A percentile compares a stretch with the other conserved stretches of the same genome.
Evolutionary conservation across 2,888 invertebrate genomes (phyloP).

Genomic region (Tachina lurida): DNA sequence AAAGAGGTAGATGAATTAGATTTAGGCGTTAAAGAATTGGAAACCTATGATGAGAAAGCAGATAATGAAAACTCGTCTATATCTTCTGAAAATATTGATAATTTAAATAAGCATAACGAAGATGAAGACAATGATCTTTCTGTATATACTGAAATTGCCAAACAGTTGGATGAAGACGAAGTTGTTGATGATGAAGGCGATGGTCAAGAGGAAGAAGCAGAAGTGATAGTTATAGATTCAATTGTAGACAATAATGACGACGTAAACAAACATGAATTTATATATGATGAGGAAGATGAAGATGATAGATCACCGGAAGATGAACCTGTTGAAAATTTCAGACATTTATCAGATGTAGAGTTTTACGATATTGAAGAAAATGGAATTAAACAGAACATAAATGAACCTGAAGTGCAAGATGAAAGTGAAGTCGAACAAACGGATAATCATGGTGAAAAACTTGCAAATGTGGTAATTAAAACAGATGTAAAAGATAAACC

Average conservation of each 20-base stretch:
- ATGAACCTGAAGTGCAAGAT: background rate
- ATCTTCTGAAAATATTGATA: background rate
- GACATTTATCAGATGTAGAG: background rate
- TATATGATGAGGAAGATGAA: background rate
- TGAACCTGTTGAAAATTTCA: background rate
- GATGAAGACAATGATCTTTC: slow-evolving; percentile 15
- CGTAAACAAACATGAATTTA: background rate
- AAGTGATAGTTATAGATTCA: background rate
- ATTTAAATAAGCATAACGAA: background rate
- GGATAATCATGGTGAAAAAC: background rate
- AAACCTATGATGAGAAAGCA: slow-evolving; percentile 12
- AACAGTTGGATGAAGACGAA: slow-evolving; percentile 11
- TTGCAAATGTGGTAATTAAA: background rate
- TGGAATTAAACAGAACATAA: background rate
- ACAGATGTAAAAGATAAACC: background rate
- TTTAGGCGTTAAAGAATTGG: slow-evolving; percentile 4
- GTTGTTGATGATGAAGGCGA: background rate
- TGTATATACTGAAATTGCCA: slow-evolving; percentile 2
- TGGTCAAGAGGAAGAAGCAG: background rate
- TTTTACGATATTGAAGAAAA: background rate
- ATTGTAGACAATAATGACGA: background rate
- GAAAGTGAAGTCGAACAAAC: background rate
- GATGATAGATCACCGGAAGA: background rate
- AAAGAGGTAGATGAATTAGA: slow-evolving; percentile 12
- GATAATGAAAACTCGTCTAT: slow-evolving; percentile 23